Base-by-base conservation (phyloP, 2,113 vertebrate genomes). In the Salvator merianae region DNA sequence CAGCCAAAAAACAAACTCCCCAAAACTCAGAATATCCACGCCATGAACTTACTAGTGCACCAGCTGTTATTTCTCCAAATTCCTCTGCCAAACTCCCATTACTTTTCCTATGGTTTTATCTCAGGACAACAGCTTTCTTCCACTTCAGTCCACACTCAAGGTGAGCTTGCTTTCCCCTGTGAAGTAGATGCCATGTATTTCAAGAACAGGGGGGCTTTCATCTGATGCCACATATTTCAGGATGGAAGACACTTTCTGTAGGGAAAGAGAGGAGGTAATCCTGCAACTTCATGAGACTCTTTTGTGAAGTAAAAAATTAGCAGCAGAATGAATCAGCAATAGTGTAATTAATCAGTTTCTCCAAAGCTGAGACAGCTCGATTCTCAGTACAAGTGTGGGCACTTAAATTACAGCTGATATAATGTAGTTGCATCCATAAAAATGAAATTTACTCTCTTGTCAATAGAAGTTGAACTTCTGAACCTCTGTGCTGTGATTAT, bases 271-370 rank as follows among this genome's bases (percentile, higher is more conserved):
- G 82, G 26, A 65, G 14, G 55, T 82, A 84, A 80, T 9, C 8
- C 74, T 86, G 72, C 24, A 65, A 53, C 83, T 83, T 18, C 10
- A 38, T 6, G 14, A 26, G 55, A 32, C 69, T 79, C 28, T 40
- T 68, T 62, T 79, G 36, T 22, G 77, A 89, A 84, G 43, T 24
- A 79, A 40, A 86, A 87, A 24, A n/a, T 79, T 63, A 85, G 36
- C 82, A 73, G 8, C 30, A 85, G 81, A 87, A 90, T 86, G 16
- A 3, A 66, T 85, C 83, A 73, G 40, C 24, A 65, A 79, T 36
- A 50, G n/a, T 65, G 59, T 30, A 81, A 55, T 91, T 89, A 88
- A 85, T 91, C 80, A 85, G 1, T 73, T 88, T 80, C 80, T 72
- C 22, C 16, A 70, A 86, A 81, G 59, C 50, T 85, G 85, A 69